Base-by-base conservation (phyloP, 2,113 vertebrate species). In the Spermophilus dauricus region DNA sequence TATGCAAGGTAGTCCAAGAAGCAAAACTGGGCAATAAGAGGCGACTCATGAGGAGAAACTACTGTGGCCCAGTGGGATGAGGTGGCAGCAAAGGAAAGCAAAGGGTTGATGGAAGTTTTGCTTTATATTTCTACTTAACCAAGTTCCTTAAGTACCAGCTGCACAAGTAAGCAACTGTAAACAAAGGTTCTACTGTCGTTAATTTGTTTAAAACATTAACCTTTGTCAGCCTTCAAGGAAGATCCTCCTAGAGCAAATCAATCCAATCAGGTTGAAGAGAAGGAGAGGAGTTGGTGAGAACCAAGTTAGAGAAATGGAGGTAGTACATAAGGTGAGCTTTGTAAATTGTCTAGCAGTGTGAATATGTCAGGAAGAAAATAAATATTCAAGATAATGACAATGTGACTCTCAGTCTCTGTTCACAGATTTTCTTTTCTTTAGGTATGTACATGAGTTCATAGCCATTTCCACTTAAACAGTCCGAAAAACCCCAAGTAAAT, bases 131-230 rank as follows among this genome's bases (percentile, higher is more conserved):
- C 30, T 95, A 34, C 48, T 87, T 93, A 92, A 78, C 48, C 18
- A 82, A 78, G 20, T 77, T 94, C 67, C 14, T 90, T 87, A 94
- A 77, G 10, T 34, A 91, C 51, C 17, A 82, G 37, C 26, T 73
- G 6, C 3, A 85, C 48, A 70, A 83, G 32, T 70, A 96, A 92
- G 22, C 5, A 63, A 81, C 69, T 92, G 34, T 83, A 94, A 90
- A 90, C 8, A 88, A 93, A 93, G 16, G 11, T 78, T 82, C 69
- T 94, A 13, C 39, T 89, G 24, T 81, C 51, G 82, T 97, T 93
- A 87, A 94, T 90, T 92, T 91, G 48, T 85, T 96, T 94, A 95
- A 91, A 95, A 86, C 10, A 53, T 94, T 94, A 95, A 94, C 61
- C 22, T 91, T 93, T 89, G 69, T 88, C 48, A 94, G 72, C 8